Conservation (phyloP, 2,888 invertebrate species). For the Suillia variegata region DNA sequence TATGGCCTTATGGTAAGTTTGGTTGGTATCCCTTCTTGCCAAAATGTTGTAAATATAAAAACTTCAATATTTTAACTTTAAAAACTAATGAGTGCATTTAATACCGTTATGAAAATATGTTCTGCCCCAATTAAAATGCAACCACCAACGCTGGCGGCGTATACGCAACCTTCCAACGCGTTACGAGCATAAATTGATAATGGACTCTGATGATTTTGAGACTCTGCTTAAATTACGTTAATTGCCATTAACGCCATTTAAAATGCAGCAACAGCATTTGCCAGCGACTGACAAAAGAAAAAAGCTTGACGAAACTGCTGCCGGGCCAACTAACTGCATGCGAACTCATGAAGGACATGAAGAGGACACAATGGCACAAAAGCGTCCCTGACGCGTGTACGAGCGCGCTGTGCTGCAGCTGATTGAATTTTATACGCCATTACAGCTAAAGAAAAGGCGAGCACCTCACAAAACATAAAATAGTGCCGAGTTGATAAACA, state of each 20-base stretch:
- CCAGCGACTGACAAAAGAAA: neutral
- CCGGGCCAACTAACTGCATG: no score
- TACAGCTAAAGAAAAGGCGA: neutral
- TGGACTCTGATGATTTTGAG: slow-evolving; percentile 45
- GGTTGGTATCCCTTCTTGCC: no score
- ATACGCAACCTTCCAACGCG: no score
- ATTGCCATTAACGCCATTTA: slow-evolving; percentile 46
- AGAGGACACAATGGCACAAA: neutral
- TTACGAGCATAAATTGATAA: no score
- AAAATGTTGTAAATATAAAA: no score
- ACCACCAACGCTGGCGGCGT: neutral
- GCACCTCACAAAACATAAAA: neutral
- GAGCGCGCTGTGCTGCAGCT: neutral
- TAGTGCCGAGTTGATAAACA: no score
- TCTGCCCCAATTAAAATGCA: no score
- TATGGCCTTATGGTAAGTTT: no score
- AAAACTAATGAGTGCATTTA: no score
- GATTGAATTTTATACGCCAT: neutral
- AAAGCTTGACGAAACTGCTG: neutral
- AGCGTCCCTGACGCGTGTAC: neutral
- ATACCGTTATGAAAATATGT: no score
- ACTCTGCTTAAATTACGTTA: slow-evolving; percentile 53
- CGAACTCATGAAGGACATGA: no score
- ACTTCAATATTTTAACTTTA: no score
- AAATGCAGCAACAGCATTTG: neutral